These are phyloP conservation scores for Leptinotarsa haldemani DNA, from an alignment of 2,888 invertebrate species.

Conservation along the genomic window DNA sequence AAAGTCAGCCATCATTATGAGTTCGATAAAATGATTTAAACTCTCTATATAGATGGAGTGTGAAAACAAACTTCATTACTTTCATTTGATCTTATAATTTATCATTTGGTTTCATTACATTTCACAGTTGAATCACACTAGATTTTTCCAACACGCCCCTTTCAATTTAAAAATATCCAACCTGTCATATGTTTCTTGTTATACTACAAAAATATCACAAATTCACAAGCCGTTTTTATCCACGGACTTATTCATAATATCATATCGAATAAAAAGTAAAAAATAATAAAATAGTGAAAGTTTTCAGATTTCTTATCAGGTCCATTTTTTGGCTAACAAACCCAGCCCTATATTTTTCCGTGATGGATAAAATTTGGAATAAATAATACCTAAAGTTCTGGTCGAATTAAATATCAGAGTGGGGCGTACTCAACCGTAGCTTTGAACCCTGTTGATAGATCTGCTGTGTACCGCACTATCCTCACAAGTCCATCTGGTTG, in stretches of 20 bases:
- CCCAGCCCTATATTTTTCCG: not conserved
- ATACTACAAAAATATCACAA: not conserved
- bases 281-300: no score
- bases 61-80: no score
- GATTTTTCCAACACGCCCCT: no score
- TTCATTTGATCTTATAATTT: no score
- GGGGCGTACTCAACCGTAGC: constrained; percentile 64
- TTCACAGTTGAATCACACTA: no score
- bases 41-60: no score
- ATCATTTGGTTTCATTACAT: no score
- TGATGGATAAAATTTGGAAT: not conserved
- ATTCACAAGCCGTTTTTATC: not conserved
- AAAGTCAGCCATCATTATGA: no score
- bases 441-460: constrained; percentile 80
- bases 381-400: not conserved
- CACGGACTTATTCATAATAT: not conserved
- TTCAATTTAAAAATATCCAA: not conserved
- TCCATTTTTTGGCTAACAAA: no score
- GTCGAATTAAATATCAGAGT: not conserved
- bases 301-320: no score
- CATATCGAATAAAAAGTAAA: not conserved
- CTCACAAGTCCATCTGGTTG: constrained; percentile 81
- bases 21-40: not conserved
- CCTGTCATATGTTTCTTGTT: not conserved
- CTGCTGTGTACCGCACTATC: constrained; percentile 80